Evolutionary conservation across 2,797 vertebrate species (phyloP).

Genomic region (Hyperoplus immaculatus): DNA sequence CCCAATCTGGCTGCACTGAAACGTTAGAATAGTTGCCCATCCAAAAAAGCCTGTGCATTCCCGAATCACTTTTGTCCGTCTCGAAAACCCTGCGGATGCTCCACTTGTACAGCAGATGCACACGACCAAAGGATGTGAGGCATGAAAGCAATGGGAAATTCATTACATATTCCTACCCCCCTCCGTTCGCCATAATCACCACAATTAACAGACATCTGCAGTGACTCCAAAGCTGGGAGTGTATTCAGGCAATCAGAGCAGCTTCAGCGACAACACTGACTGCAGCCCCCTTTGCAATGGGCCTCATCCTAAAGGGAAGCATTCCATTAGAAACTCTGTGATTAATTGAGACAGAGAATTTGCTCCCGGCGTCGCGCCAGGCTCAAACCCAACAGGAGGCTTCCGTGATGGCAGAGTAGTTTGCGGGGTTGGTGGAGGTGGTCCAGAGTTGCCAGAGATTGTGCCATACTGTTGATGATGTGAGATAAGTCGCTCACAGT

Average conservation of each 20-base stretch:
- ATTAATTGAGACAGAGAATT: slow-evolving; percentile 83
- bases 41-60: slow-evolving; percentile 71
- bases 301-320: slow-evolving; percentile 84
- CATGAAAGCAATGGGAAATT: slow-evolving; percentile 86
- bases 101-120: slow-evolving; percentile 80
- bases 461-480: slow-evolving; percentile 50
- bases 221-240: slow-evolving; percentile 82
- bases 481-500: slow-evolving; percentile 53
- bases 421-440: slow-evolving; percentile 54
- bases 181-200: slow-evolving; percentile 86
- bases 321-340: slow-evolving; percentile 84
- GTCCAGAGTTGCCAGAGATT: slow-evolving; percentile 52
- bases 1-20: slow-evolving; percentile 71
- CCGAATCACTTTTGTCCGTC: slow-evolving; percentile 76
- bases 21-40: slow-evolving; percentile 65
- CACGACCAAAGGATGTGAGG: slow-evolving; percentile 81
- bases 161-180: slow-evolving; percentile 86
- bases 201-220: slow-evolving; percentile 89
- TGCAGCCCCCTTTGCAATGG: slow-evolving; percentile 81
- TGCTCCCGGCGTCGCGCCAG: slow-evolving; percentile 70
- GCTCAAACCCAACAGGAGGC: slow-evolving; percentile 76
- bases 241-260: slow-evolving; percentile 83
- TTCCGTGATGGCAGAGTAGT: slow-evolving; percentile 52
- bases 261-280: slow-evolving; percentile 77
- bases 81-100: slow-evolving; percentile 80